A percentile compares a stretch with the other conserved stretches of the same genome.
Conservation (phyloP, 2,113 vertebrate species). For the Rhodinocichla rosea region DNA sequence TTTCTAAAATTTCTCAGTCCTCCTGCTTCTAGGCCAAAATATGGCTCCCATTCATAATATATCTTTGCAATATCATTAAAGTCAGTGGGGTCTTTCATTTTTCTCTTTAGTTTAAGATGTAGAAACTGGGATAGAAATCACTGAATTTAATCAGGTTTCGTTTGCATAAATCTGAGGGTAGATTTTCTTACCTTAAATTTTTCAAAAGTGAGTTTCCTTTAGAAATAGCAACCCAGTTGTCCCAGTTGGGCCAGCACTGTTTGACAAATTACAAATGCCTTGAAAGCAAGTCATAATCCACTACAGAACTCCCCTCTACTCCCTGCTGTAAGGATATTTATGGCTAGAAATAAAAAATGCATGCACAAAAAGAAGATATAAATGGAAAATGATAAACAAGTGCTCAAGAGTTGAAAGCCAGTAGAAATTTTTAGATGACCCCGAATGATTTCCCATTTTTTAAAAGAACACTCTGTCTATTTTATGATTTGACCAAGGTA, state of each 20-base stretch:
- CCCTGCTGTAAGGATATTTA: conserved; percentile 20
- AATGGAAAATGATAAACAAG: conserved; percentile 48
- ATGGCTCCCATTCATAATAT: not conserved
- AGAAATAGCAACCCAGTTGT: not conserved
- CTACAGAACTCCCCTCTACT: not conserved
- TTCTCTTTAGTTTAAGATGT: not conserved
- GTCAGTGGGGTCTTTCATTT: not conserved
- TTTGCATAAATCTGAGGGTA: not conserved
- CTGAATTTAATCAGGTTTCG: not conserved
- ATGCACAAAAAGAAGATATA: conserved; percentile 28
- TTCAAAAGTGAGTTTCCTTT: not conserved
- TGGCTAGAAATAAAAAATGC: conserved; percentile 14
- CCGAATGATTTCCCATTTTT: conserved; percentile 16
- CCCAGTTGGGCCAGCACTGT: not conserved
- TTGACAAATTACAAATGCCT: conserved; percentile 34
- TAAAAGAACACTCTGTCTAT: conserved; percentile 5
- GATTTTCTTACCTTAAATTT: not conserved
- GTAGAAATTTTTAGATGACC: conserved; percentile 46
- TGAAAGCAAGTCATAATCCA: not conserved
- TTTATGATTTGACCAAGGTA: conserved; percentile 21
- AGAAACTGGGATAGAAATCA: not conserved
- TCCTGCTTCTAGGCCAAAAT: not conserved
- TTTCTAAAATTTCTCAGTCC: not conserved
- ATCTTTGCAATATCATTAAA: not conserved
- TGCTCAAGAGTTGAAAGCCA: not conserved